Evolutionary conservation across 2,888 invertebrate genomes (phyloP).

Genomic region (Ectropis crepuscularia): DNA sequence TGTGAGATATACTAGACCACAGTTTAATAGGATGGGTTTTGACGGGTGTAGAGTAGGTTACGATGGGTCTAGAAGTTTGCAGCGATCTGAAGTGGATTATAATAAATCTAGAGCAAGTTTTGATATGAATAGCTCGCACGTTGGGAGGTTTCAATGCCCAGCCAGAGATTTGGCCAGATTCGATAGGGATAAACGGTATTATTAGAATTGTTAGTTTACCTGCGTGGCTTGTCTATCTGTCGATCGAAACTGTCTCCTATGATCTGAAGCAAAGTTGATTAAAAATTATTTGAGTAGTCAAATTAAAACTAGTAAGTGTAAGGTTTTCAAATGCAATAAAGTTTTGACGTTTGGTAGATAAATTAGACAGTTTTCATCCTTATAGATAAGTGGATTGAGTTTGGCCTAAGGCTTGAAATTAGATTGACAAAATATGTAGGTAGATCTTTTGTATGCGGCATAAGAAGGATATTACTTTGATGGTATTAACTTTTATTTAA

Average conservation of each 20-base stretch:
- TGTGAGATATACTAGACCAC: background rate
- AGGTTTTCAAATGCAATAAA: conserved; percentile 6
- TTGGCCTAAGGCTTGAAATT: conserved; percentile 9
- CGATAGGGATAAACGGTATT: conserved; percentile 17
- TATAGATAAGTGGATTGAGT: conserved; percentile 9
- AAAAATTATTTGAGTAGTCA: background rate
- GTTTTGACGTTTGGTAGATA: background rate
- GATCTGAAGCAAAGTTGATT: background rate
- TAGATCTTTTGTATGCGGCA: conserved; percentile 19
- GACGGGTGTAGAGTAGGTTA: background rate
- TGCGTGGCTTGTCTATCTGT: conserved; percentile 7
- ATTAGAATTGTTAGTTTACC: conserved; percentile 10
- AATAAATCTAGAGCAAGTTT: background rate
- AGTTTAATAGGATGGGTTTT: background rate
- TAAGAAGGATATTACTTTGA: conserved; percentile 23
- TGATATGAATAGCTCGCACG: too few species aligned
- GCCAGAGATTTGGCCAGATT: conserved; percentile 3
- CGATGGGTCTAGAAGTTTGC: background rate
- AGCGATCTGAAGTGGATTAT: background rate
- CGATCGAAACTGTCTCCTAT: conserved; percentile 8
- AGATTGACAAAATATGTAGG: background rate
- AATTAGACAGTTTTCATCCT: conserved; percentile 1
- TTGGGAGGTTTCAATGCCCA: conserved; percentile 1
- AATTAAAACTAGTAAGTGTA: conserved; percentile 3
- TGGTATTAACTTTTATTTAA: conserved; percentile 20